These are phyloP conservation scores for Watsonalla cultraria DNA, from an alignment of 2,888 invertebrate species.

Conservation along the genomic window DNA sequence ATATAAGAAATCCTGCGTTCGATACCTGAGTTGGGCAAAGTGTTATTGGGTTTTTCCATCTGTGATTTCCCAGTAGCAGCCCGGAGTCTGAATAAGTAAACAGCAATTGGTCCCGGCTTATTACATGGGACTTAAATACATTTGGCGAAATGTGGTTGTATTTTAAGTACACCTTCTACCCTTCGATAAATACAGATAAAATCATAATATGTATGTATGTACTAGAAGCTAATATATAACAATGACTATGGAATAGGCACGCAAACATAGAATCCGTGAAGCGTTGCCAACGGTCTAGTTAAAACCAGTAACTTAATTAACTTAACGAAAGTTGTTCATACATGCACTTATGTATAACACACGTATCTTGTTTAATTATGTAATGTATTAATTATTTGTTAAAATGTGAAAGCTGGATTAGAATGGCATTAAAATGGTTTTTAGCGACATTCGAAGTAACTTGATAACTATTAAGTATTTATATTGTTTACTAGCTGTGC, in stretches of 20 bases:
- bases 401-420: constrained; percentile 21
- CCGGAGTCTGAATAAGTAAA: too few species aligned
- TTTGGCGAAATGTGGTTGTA: too few species aligned
- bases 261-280: constrained; percentile 3
- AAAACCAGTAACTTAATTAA: constrained; percentile 11
- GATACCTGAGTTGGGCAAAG: too few species aligned
- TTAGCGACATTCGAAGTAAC: neutral
- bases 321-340: constrained; percentile 21
- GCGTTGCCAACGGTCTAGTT: constrained; percentile 7
- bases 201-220: neutral
- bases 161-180: too few species aligned
- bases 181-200: neutral
- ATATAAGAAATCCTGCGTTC: too few species aligned
- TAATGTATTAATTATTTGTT: constrained; percentile 19
- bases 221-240: neutral
- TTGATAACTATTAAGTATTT: too few species aligned
- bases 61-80: too few species aligned
- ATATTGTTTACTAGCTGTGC: too few species aligned
- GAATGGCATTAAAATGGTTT: constrained; percentile 6
- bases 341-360: constrained; percentile 1
- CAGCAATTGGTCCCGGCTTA: too few species aligned
- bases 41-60: too few species aligned
- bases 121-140: too few species aligned
- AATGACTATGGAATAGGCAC: neutral
- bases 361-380: constrained; percentile 17